These are phyloP conservation scores for Pomatorhinus ruficollis DNA, from an alignment of 2,113 vertebrate genomes.

Conservation along the genomic window DNA sequence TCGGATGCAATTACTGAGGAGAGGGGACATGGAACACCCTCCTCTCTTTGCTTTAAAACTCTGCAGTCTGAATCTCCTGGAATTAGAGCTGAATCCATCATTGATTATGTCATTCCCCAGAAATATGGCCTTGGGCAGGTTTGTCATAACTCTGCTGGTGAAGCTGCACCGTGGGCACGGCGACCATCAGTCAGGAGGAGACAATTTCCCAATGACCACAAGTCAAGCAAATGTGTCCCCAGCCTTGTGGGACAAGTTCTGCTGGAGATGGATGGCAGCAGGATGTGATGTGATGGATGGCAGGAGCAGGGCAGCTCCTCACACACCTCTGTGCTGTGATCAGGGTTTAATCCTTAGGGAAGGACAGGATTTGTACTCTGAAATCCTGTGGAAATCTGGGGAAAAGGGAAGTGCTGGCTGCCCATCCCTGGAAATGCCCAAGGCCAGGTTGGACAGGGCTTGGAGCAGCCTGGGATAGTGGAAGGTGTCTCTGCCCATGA, in stretches of 20 bases:
- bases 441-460: rapidly evolving
- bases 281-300: neutral
- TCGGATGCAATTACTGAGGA: neutral
- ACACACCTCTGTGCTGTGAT: neutral
- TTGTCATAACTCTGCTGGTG: neutral
- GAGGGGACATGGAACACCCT: neutral
- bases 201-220: neutral
- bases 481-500: neutral
- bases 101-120: conserved; percentile 18
- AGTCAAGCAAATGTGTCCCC: neutral
- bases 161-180: neutral
- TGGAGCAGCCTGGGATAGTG: neutral
- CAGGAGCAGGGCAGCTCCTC: neutral
- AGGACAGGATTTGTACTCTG: neutral
- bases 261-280: conserved; percentile 7
- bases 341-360: neutral
- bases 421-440: neutral
- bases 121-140: conserved; percentile 10
- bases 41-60: neutral
- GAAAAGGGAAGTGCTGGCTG: neutral
- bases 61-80: neutral
- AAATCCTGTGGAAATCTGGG: rapidly evolving
- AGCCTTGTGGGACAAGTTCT: conserved; percentile 5
- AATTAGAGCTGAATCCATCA: neutral
- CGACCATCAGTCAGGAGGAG: neutral